Evolutionary conservation across 1,140 invertebrate species (phyloP).

Genomic region (Coenobita brevimanus): DNA sequence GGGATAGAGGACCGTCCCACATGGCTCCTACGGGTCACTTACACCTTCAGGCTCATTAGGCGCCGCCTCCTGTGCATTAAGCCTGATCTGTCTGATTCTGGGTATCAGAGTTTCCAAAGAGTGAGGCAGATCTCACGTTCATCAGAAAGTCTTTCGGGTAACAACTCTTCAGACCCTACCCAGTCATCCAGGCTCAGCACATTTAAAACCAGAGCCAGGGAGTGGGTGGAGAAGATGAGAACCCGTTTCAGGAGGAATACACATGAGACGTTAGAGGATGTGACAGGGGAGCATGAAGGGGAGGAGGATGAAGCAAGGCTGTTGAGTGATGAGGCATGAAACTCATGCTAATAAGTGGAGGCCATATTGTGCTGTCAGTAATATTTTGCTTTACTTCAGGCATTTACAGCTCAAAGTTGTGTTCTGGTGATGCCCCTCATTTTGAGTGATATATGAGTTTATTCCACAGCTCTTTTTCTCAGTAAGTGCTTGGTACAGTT

Average conservation of each 20-base stretch:
- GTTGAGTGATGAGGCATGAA: not conserved
- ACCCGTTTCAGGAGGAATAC: not conserved
- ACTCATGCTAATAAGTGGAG: too few relatives aligned
- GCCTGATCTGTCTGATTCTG: constrained; percentile 23
- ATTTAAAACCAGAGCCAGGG: constrained; percentile 17
- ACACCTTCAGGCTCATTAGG: constrained; percentile 20
- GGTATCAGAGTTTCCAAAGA: constrained; percentile 49
- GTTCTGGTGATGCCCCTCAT: too few relatives aligned
- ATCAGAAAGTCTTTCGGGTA: not conserved
- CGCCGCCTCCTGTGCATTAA: not conserved
- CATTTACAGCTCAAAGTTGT: too few relatives aligned
- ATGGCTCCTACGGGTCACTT: constrained; percentile 28
- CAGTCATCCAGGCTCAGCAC: not conserved
- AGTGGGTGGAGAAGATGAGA: constrained; percentile 22
- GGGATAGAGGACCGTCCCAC: constrained; percentile 48
- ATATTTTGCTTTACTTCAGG: too few relatives aligned
- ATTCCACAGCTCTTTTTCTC: too few relatives aligned
- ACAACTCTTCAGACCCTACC: not conserved
- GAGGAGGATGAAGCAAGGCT: constrained; percentile 7
- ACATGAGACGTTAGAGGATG: not conserved
- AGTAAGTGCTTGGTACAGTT: too few relatives aligned
- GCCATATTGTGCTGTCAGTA: too few relatives aligned
- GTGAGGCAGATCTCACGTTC: constrained; percentile 26
- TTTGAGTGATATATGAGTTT: too few relatives aligned
- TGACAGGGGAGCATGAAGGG: not conserved